Evolutionary conservation across 2,888 invertebrate species (phyloP).

Genomic region (Dynastes tityus): DNA sequence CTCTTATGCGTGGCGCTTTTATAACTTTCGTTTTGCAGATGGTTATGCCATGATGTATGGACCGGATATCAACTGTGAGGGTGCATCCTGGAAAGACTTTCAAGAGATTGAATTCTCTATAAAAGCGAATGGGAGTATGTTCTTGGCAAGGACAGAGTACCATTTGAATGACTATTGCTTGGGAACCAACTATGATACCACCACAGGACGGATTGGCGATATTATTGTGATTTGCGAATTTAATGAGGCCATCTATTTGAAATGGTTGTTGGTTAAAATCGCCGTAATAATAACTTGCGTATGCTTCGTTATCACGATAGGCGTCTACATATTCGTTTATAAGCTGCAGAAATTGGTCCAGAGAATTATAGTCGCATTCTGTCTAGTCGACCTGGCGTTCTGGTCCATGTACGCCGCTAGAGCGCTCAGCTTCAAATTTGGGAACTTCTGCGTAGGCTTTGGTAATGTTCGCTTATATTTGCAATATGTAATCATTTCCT

Average conservation of each 20-base stretch:
- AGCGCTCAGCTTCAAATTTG: not conserved
- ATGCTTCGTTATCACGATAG: slow-evolving; percentile 10
- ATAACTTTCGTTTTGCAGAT: not conserved
- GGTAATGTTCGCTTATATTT: not conserved
- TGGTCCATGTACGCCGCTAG: not conserved
- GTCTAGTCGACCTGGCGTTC: slow-evolving; percentile 17
- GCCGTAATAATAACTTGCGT: not conserved
- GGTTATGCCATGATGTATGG: slow-evolving; percentile 16
- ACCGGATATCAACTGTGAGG: not conserved
- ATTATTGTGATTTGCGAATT: slow-evolving; percentile 10
- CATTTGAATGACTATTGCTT: slow-evolving; percentile 3
- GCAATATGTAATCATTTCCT: too few relatives aligned
- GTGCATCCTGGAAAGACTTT: not conserved
- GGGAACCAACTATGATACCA: slow-evolving; percentile 8
- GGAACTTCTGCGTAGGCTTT: slow-evolving; percentile 9
- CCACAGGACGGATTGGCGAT: not conserved
- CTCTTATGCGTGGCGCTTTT: too few relatives aligned
- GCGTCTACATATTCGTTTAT: slow-evolving; percentile 14
- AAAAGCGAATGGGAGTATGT: slow-evolving; percentile 4
- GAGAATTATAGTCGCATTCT: slow-evolving; percentile 7
- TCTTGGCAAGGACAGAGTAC: not conserved
- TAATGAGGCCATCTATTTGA: not conserved
- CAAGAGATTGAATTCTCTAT: not conserved
- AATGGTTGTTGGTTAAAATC: not conserved
- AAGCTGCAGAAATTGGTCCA: not conserved